These are phyloP conservation scores for Epistrophella euchroma DNA, from an alignment of 2,888 invertebrate species.

Conservation along the genomic window DNA sequence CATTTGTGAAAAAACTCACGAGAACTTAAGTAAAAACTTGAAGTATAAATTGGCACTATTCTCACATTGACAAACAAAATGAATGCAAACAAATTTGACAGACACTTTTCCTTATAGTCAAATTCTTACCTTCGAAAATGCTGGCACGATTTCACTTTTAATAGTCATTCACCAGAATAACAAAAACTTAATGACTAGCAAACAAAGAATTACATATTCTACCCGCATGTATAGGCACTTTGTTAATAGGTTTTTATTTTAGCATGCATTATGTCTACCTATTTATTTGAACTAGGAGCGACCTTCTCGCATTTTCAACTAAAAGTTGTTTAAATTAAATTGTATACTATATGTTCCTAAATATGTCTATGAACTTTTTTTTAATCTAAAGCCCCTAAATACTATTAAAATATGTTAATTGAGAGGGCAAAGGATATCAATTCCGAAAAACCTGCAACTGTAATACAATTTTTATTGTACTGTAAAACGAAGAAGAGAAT, in stretches of 20 bases:
- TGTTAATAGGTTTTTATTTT: conserved; percentile 30
- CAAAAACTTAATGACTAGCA: conserved; percentile 28
- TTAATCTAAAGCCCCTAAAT: background rate
- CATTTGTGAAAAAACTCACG: background rate
- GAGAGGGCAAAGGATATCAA: background rate
- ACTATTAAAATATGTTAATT: background rate
- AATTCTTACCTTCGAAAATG: conserved; percentile 55
- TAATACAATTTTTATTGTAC: background rate
- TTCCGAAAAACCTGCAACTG: background rate
- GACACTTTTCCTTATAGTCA: conserved; percentile 54
- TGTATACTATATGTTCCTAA: too few relatives aligned
- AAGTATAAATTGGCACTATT: conserved; percentile 33
- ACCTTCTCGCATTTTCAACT: conserved; percentile 26
- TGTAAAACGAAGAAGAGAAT: background rate
- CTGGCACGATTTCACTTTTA: conserved; percentile 64
- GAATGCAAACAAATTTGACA: conserved; percentile 44
- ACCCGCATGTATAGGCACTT: conserved; percentile 30
- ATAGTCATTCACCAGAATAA: conserved; percentile 36
- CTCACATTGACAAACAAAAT: conserved; percentile 18
- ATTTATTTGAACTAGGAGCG: conserved; percentile 10
- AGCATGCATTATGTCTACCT: background rate
- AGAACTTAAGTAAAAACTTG: background rate
- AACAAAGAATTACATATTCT: conserved; percentile 53
- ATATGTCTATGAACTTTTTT: background rate
- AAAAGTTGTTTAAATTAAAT: background rate